Conservation (phyloP, 2,113 vertebrate species). For the Atrichornis clamosus region DNA sequence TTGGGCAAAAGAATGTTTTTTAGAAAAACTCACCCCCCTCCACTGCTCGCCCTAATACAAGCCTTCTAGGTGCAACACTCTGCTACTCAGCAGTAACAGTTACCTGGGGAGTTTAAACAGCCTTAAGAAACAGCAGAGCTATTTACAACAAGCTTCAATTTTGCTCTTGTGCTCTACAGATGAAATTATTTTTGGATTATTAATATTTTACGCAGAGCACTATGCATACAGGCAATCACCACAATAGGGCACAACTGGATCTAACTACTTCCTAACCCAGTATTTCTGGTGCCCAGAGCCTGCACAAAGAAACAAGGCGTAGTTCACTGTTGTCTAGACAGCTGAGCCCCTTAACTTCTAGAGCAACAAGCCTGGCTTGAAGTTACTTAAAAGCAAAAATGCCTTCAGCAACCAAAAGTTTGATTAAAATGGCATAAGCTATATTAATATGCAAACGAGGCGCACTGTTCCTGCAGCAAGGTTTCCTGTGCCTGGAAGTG, state of each 20-base stretch:
- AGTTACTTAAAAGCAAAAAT: conserved; percentile 60
- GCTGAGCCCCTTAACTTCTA: conserved; percentile 20
- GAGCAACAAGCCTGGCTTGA: conserved; percentile 65
- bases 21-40: not conserved
- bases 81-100: not conserved
- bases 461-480: conserved; percentile 15
- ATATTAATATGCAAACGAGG: conserved; percentile 30
- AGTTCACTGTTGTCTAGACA: conserved; percentile 54
- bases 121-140: not conserved
- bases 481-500: not conserved
- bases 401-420: conserved; percentile 49
- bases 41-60: fast-evolving
- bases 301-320: conserved; percentile 22
- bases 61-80: fast-evolving
- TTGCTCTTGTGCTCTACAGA: not conserved
- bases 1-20: fast-evolving
- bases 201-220: not conserved
- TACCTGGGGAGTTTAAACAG: not conserved
- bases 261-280: not conserved
- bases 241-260: not conserved
- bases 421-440: conserved; percentile 21
- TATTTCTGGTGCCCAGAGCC: not conserved
- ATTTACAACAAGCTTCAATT: not conserved
- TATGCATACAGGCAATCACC: not conserved
- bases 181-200: fast-evolving